Evolutionary conservation across 1,140 invertebrate genomes (phyloP).

Genomic region (Lasaia peninsularis): DNA sequence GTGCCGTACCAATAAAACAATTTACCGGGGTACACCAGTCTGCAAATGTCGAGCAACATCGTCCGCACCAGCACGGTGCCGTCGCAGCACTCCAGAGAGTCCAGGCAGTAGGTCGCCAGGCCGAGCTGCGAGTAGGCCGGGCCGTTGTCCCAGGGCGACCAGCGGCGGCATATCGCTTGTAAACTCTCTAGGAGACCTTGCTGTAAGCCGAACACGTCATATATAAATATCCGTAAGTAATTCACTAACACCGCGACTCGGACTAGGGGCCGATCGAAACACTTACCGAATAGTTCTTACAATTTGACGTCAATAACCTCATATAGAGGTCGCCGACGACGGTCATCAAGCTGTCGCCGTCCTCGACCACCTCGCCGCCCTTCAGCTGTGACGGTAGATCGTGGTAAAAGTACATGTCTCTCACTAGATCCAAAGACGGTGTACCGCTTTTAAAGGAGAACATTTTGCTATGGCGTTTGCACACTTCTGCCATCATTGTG

Average conservation of each 20-base stretch:
- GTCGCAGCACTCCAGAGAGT: constrained; percentile 55
- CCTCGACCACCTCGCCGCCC: constrained; percentile 26
- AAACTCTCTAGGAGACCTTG: constrained; percentile 70
- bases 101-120: constrained; percentile 53
- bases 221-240: neutral
- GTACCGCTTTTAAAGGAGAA: constrained; percentile 37
- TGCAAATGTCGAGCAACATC: constrained; percentile 50
- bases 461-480: constrained; percentile 36
- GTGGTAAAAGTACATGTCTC: constrained; percentile 58
- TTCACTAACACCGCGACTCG: too few relatives aligned
- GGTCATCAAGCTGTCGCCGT: constrained; percentile 39
- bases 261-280: too few relatives aligned
- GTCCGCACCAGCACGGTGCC: constrained; percentile 45
- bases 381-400: constrained; percentile 58
- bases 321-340: constrained; percentile 49
- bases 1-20: too few relatives aligned
- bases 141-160: constrained; percentile 58
- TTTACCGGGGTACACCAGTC: constrained; percentile 63
- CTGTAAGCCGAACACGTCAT: constrained; percentile 22
- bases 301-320: constrained; percentile 75
- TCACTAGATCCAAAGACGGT: constrained; percentile 45
- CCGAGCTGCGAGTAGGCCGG: constrained; percentile 52
- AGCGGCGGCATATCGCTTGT: constrained; percentile 44
- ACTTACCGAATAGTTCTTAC: constrained; percentile 81
- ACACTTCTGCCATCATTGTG: constrained; percentile 42